Evolutionary conservation across 2,113 vertebrate species (phyloP).

Genomic region (Microcebus lehilahytsara): DNA sequence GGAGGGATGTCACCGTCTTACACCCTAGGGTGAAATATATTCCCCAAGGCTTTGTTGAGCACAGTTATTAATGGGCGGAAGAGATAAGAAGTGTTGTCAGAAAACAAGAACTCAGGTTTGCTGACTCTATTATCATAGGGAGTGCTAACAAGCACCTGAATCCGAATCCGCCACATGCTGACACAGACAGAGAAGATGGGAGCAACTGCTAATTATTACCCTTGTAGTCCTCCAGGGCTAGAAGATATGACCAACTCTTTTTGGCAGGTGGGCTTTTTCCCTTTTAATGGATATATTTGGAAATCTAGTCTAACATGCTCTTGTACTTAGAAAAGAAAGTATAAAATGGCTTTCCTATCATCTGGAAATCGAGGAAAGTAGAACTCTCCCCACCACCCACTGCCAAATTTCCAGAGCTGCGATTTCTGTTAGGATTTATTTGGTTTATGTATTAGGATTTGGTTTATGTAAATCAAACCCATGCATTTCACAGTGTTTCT

Average conservation of each 20-base stretch:
- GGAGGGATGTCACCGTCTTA: not conserved
- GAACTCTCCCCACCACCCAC: rapidly evolving
- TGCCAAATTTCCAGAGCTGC: not conserved
- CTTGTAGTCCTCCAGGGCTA: not conserved
- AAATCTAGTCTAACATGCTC: conserved; percentile 27
- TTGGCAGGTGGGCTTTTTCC: not conserved
- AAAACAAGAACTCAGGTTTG: not conserved
- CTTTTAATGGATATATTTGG: conserved; percentile 16
- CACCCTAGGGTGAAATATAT: too few species aligned
- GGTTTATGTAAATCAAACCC: not conserved
- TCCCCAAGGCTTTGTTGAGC: not conserved
- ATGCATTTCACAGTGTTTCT: not conserved
- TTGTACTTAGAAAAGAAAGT: conserved; percentile 39
- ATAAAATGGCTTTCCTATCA: not conserved
- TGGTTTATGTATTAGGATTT: too few species aligned
- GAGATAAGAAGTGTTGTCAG: not conserved
- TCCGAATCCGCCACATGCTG: not conserved
- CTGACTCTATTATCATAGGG: not conserved
- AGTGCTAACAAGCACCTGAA: not conserved
- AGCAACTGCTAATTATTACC: not conserved
- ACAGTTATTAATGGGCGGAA: not conserved
- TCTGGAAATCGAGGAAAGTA: not conserved
- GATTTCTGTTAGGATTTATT: not conserved
- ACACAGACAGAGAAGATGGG: not conserved
- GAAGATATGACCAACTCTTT: not conserved